These are phyloP conservation scores for Heliothis virescens DNA, from an alignment of 1,140 invertebrate genomes.

Conservation along the genomic window DNA sequence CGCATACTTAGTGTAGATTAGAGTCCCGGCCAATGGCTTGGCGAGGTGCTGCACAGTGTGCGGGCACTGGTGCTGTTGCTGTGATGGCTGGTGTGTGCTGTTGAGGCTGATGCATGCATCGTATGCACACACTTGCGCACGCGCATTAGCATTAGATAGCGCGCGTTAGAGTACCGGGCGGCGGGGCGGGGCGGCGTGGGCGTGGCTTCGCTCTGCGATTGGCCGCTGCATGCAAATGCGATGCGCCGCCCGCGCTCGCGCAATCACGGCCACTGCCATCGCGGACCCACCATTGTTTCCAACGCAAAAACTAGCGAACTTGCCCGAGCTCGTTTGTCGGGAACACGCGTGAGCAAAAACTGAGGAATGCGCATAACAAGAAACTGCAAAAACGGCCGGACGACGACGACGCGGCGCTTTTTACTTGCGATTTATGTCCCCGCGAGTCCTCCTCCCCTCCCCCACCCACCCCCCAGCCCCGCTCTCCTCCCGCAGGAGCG, in stretches of 20 bases:
- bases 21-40: too few species aligned
- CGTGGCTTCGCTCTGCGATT: constrained; percentile 71
- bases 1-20: too few species aligned
- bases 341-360: constrained; percentile 73
- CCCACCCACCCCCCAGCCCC: constrained; percentile 50
- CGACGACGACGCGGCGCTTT: constrained; percentile 66
- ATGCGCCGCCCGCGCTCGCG: constrained; percentile 69
- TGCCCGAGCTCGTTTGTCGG: constrained; percentile 72
- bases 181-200: constrained; percentile 57
- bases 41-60: not conserved
- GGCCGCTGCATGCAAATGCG: constrained; percentile 79
- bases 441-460: constrained; percentile 41
- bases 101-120: not conserved
- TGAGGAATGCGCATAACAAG: constrained; percentile 77
- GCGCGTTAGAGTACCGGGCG: constrained; percentile 51
- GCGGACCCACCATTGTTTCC: constrained; percentile 67
- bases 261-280: constrained; percentile 65
- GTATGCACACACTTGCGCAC: not conserved
- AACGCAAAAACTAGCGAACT: constrained; percentile 63
- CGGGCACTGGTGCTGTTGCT: too few species aligned
- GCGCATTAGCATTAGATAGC: constrained; percentile 47
- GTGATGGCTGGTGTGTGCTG: not conserved
- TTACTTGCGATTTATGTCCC: constrained; percentile 75
- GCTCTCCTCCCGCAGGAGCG: constrained; percentile 8
- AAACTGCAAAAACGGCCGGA: constrained; percentile 74